These are phyloP conservation scores for Xiphydria camelus DNA, from an alignment of 2,888 invertebrate species.

Conservation along the genomic window DNA sequence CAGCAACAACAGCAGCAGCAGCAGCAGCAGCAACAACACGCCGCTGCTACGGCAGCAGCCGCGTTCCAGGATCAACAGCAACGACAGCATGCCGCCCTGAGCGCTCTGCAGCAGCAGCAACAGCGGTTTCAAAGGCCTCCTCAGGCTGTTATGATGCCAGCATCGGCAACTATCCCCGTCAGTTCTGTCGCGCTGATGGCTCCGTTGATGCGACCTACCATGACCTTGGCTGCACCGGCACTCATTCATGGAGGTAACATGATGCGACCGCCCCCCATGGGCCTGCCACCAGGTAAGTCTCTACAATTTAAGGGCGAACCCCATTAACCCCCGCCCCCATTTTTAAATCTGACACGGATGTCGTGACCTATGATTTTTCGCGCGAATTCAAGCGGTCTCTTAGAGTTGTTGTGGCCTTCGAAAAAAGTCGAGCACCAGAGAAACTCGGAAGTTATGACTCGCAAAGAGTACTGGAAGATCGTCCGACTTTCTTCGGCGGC, in stretches of 20 bases:
- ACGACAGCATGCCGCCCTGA: conserved; percentile 57
- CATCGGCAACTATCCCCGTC: conserved; percentile 58
- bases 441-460: too few species aligned
- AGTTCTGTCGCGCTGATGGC: conserved; percentile 61
- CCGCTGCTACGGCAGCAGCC: conserved; percentile 59
- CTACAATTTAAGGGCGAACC: conserved; percentile 19
- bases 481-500: too few species aligned
- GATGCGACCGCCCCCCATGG: conserved; percentile 69
- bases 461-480: too few species aligned
- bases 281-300: conserved; percentile 69
- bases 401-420: too few species aligned
- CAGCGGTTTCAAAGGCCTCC: conserved; percentile 59
- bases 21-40: conserved; percentile 49
- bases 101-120: conserved; percentile 56
- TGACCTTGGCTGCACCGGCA: conserved; percentile 61
- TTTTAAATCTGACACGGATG: too few species aligned
- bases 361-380: too few species aligned
- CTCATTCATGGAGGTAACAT: conserved; percentile 64
- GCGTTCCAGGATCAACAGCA: conserved; percentile 55
- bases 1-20: conserved; percentile 31
- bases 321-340: neutral
- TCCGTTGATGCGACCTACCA: conserved; percentile 60
- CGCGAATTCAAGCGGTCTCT: too few species aligned
- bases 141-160: conserved; percentile 59
- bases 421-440: too few species aligned